Base-by-base conservation (phyloP, 1,140 invertebrate genomes). In the Carcinoscorpius rotundicauda region DNA sequence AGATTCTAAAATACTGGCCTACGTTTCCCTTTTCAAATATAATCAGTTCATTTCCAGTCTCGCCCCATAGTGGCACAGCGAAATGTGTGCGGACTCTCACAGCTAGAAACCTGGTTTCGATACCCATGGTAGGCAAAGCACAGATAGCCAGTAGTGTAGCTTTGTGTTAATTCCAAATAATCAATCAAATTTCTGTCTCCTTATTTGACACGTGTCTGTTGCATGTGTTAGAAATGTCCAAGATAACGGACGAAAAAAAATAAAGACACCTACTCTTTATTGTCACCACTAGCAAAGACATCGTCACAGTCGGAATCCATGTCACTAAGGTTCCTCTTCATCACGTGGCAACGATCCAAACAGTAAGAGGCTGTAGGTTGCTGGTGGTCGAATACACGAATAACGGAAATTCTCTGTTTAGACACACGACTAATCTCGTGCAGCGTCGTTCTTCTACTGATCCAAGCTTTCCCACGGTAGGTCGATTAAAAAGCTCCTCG, bases 291-390 rank as follows among this genome's bases (percentile, higher is more conserved):
- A 9, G 63, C 56, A 29, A 68, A 68, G 6, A 68, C 63, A 63
- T 68, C 66, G 58, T 70, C 66, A 49, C 69, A 70, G 5, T 69
- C 63, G 1, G 64, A 65, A 58, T 67, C 65, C 63, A 69, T 83
- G 83, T 69, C 64, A 60, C 66, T 70, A 1, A 55, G 53, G n/a
- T 55, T 55, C n/a, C 53, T 55, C n/a, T 55, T 55, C 53, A 55
- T 55, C 29, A 29, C 2, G 29, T 29, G 29, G 29, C 29, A 29
- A 29, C 29, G 29, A 29, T 29, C 29, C 29, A 29, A 29, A 29
- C 29, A 29, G 29, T 29, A 29, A 29, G 29, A 29, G 29, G 29
- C 29, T 29, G 29, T 29, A 29, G 29, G 29, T 29, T 29, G 29
- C 29, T 29, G 29, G 29, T 29, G 29, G 29, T 29, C 29, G 29